These are phyloP conservation scores for Xenopus tropicalis DNA, from an alignment of 2,113 vertebrate species.

Conservation along the genomic window DNA sequence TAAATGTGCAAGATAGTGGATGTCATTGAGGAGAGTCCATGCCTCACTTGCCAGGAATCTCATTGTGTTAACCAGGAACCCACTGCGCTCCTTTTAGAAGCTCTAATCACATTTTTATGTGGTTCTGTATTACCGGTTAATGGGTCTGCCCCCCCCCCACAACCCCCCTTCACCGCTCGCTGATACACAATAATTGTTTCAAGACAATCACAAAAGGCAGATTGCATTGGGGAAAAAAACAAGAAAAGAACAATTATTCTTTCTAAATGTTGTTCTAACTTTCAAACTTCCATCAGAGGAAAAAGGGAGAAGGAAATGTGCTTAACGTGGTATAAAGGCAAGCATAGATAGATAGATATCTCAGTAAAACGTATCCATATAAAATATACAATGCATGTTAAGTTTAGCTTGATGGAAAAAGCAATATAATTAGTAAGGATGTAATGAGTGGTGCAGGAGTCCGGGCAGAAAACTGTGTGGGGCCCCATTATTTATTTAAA, in stretches of 20 bases:
- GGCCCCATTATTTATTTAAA: no score
- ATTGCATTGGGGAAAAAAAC: slow-evolving; percentile 37
- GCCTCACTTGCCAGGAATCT: slow-evolving; percentile 72
- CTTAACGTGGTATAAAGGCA: not conserved
- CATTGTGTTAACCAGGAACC: slow-evolving; percentile 76
- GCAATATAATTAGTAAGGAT: no score
- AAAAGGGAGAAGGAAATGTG: slow-evolving; percentile 5
- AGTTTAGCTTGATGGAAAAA: no score
- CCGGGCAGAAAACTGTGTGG: no score
- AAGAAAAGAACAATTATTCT: slow-evolving; percentile 45
- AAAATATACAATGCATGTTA: no score
- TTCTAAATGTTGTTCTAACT: slow-evolving; percentile 44
- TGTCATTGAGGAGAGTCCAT: slow-evolving; percentile 74
- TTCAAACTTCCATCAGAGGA: slow-evolving; percentile 35
- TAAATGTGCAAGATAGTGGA: slow-evolving; percentile 67
- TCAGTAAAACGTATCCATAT: no score
- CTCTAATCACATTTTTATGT: slow-evolving; percentile 72
- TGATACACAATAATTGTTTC: slow-evolving; percentile 47
- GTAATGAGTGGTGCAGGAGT: no score
- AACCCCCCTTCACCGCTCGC: slow-evolving; percentile 44
- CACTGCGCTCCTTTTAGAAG: slow-evolving; percentile 68
- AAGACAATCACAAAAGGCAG: slow-evolving; percentile 46
- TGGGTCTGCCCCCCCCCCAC: slow-evolving; percentile 66
- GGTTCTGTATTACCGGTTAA: slow-evolving; percentile 67
- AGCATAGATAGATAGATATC: no score